Base-by-base conservation (phyloP, 2,797 vertebrate genomes). In the Staurois parvus region DNA sequence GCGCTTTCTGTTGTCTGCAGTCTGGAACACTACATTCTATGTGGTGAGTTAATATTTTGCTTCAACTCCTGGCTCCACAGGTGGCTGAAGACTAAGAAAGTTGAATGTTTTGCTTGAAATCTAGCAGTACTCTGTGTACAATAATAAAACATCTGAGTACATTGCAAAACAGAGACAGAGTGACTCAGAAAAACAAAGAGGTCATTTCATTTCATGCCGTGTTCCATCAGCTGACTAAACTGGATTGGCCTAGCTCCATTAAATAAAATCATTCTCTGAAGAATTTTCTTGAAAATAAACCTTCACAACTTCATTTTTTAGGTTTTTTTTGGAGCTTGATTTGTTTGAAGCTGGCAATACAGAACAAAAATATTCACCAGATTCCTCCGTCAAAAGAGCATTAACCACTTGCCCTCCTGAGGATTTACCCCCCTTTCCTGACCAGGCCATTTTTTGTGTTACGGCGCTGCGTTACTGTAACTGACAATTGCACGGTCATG, bases 81-180 rank as follows among this genome's bases (percentile, higher is more conserved):
- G 85, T 79, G 81, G 64, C 62, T 69, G 69, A 70, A 75, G 77
- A 85, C 84, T 75, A 70, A 75, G 80, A 83, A 86, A 86, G 75
- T n/a, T 4, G 30, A 83, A 87, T 79, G 76, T 83, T 87, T 79
- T 87, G 75, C 75, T 87, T 83, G 62, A 81, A 73, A 74, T 59
- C 56, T 72, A 83, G 40, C 80, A 83, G 85, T 73, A 84, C 85
- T 79, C 64, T 42, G 10, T 87, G 85, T 87, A 79, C 76, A 83
- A 83, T 83, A 87, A 87, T 79, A 87, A 83, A 79, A 42, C 29
- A 24, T 68, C 26, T 75, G 69, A 29, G 85, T 42, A 79, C 81
- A 84, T 83, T 87, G 76, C 32, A 62, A 87, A 79, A 83, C 62
- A 24, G 11, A 77, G 81, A 42, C 83, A 48, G 37, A 40, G 48